Conservation (phyloP, 2,113 vertebrate genomes). For the Chamaetylas fuelleborni region DNA sequence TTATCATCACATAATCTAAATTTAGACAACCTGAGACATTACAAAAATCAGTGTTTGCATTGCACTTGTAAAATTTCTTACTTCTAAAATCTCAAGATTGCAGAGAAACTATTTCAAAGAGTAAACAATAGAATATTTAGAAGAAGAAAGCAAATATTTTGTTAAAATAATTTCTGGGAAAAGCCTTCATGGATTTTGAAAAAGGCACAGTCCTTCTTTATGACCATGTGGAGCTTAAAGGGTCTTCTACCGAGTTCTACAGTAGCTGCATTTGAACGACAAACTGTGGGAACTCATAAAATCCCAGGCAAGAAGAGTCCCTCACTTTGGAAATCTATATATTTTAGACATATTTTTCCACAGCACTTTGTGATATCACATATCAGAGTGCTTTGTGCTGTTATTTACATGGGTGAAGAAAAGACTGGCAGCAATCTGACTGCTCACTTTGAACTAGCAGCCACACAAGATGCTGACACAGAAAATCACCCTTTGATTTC, state of each 20-base stretch:
- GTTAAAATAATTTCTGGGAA: constrained; percentile 5
- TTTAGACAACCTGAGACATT: background rate
- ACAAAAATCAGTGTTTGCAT: background rate
- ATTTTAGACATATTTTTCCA: background rate
- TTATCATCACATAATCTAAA: background rate
- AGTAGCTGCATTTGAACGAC: background rate
- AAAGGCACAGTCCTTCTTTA: background rate
- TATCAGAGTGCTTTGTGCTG: background rate
- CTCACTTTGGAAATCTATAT: background rate
- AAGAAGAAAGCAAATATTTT: constrained; percentile 34
- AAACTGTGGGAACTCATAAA: background rate
- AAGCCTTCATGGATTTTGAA: constrained; percentile 20
- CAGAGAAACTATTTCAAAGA: background rate
- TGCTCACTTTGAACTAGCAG: background rate
- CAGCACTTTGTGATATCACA: background rate
- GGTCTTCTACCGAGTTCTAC: background rate
- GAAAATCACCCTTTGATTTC: constrained; percentile 11
- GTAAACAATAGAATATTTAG: constrained; percentile 26
- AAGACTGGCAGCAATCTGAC: background rate
- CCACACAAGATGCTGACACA: background rate
- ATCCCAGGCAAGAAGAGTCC: background rate
- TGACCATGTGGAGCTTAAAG: background rate
- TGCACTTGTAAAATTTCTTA: background rate
- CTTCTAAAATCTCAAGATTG: background rate
- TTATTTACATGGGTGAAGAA: background rate